Base-by-base conservation (phyloP, 2,888 invertebrate genomes). In the Allacma fusca region DNA sequence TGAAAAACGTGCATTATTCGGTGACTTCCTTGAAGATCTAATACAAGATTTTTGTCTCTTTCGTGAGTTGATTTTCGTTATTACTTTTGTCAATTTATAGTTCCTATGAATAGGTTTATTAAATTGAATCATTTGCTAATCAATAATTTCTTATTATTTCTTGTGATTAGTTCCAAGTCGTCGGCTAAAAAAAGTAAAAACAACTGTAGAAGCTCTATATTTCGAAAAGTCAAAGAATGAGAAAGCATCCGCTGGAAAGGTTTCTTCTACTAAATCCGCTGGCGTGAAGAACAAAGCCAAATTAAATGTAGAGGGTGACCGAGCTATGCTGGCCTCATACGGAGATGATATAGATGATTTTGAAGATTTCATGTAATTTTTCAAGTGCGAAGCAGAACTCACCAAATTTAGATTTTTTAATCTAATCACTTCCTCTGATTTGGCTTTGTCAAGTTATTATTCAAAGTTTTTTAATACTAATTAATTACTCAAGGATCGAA, bases 171-270 rank as follows among this genome's bases (percentile, higher is more conserved):
- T 96, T 89, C 88, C 90, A 80, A 91, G 93, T 24, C 89, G 90
- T 74, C 93, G 94, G 86, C 90, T 96, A 84, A 95, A 93, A 86
- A 94, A 93, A 90, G 90, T 96, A 85, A 95, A 94, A 88, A 90
- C 92, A 85, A 90, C 91, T 77, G 88, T 96, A 82, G 95, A 95
- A 87, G 94, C 92, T 87, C 88, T 97, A 84, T 92, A 92, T 86
- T 91, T 93, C 86, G 96, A 97, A 87, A 96, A 96, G 87, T 90
- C 92, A 83, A 96, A 95, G 88, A 88, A 93, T 79, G 95, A 95
- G 86, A 96, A 95, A 86, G 92, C 91, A 26, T 92, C 93, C 77
- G 93, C 92, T 85, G 86, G 89, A 75, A 94, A 94, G 88, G 94
- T 94, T 87, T 90, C 89, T 44, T 90, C 90, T 85, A 90, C 90